Evolutionary conservation across 92 coral and sea anemone species (phyloP), one percentile per base, ranked within the genome.

Genomic region (Umimayanthus kanabou): DNA sequence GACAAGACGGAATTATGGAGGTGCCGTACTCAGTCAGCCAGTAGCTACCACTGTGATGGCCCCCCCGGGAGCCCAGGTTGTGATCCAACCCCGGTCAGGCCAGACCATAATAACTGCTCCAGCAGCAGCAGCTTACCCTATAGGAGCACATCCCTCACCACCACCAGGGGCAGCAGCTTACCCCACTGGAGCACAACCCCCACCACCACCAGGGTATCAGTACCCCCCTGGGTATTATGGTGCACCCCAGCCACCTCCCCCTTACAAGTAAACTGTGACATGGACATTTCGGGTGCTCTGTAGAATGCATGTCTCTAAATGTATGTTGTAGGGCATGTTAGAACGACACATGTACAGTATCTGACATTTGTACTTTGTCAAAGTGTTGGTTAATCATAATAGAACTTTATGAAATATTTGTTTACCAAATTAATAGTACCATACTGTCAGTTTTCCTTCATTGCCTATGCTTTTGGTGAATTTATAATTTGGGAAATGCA

Each of bases 11-110:
- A 64, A 67, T n/a, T 86, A 89, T 47, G 77, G 85, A 11, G 95
- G 94, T 77, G 91, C 89, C 13, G 95, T 91, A 9, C 23, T 92
- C 91, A 53, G 89, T 64, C 61, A 92, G 85, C 61, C 90, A 74
- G 40, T 90, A 13, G 78, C 78, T 16, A 30, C 87, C 10, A 69
- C 87, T 69, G 87, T 83, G 42, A 16, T 50, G 14, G 40, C 66
- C 13, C 87, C 87, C 9, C 66, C 78, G 20, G 87, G 87, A 28
- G 79, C 87, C 9, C 87, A 83, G 47, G 79, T 83, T 43, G 67
- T 83, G 5, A 43, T 83, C 25, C 87, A 83, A 45, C 77, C 77
- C 77, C 58, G 9, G 16, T 77, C 45, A 43, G 78, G 77, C 26
- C 87, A 70, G 45, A 83, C 87, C 20, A 28, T 83, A 30, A 47